Evolutionary conservation across 2,113 vertebrate genomes (phyloP), one percentile per base, ranked within the genome.

Genomic region (Ceyx cyanopectus): DNA sequence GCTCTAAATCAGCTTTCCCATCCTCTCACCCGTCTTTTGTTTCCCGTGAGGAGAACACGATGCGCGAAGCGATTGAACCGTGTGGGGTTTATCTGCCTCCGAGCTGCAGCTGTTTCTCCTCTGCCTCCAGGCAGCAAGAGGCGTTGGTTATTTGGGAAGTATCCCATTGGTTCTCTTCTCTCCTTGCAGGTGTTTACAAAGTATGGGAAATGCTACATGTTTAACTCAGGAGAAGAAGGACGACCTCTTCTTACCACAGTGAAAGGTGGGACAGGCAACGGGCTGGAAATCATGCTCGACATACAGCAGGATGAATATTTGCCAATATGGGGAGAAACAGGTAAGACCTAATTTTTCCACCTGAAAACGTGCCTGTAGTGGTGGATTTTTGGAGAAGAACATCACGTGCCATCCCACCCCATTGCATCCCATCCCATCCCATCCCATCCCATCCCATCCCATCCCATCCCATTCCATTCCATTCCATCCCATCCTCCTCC

Each of bases 201-300:
- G 91, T 99, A 99, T 37, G 99, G 99, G 86, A 99, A 99, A 97
- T 99, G 99, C 97, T 99, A 99, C 97, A 99, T 99, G 98, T 99
- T 99, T 96, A 99, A 99, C 93, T 99, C 99, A 70, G 99, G 98
- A 65, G 99, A 99, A 96, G 99, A 99, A 58, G 99, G 99, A 56
- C 98, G 98, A 85, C 98, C 98, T 72, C 98, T 99, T 67, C 98
- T 99, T 90, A 99, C 99, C 85, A 99, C 99, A 0, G 99, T 99
- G 97, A 99, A 99, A 94, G 99, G 99, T 34, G 99, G 99, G 14
- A 99, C 99, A 27, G 99, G 99, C 82, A 99, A 99, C 48, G 99
- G 99, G 18, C 95, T 99, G 95, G 99, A 99, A 97, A 99, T 99
- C 97, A 99, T 99, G 99, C 95, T 99, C 94, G 99, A 99, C 97